These are phyloP conservation scores for Euura saliciscinereae DNA, from an alignment of 1,140 invertebrate species.

Conservation along the genomic window DNA sequence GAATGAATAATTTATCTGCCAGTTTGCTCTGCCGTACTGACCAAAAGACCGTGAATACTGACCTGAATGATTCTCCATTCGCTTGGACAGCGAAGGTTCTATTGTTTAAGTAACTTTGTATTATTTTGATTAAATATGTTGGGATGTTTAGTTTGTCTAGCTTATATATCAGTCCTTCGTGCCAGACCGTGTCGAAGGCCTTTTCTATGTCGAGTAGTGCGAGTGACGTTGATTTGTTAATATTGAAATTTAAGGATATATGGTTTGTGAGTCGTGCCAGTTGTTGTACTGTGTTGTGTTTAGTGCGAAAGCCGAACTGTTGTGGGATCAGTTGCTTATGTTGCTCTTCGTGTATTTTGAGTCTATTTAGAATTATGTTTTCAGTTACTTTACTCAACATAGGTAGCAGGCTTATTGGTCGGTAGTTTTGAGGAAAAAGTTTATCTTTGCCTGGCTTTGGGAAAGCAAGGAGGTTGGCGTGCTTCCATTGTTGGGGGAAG, in stretches of 20 bases:
- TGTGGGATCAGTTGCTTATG: constrained; percentile 19
- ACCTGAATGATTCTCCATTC: constrained; percentile 13
- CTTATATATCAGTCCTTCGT: constrained; percentile 25
- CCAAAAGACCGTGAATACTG: too few relatives aligned
- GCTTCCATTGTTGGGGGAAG: constrained; percentile 46
- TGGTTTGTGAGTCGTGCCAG: constrained; percentile 32
- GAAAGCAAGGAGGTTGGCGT: constrained; percentile 45
- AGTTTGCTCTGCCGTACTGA: too few relatives aligned
- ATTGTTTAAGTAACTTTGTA: background rate
- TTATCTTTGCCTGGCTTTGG: too few relatives aligned
- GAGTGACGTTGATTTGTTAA: constrained; percentile 28
- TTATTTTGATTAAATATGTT: background rate
- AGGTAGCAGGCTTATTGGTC: too few relatives aligned
- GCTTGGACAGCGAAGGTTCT: constrained; percentile 14
- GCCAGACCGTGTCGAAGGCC: constrained; percentile 32
- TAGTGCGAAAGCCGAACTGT: constrained; percentile 44
- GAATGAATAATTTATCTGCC: too few relatives aligned
- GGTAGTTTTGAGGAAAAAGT: too few relatives aligned
- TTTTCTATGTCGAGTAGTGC: constrained; percentile 43
- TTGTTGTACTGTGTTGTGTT: constrained; percentile 39
- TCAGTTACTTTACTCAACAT: constrained; percentile 46
- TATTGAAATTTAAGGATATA: constrained; percentile 27
- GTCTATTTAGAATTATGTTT: constrained; percentile 33
- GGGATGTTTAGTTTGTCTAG: constrained; percentile 14
- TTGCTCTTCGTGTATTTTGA: constrained; percentile 20